Conservation (phyloP, 2,888 invertebrate species). For the Drosophila cyrtoloma region DNA sequence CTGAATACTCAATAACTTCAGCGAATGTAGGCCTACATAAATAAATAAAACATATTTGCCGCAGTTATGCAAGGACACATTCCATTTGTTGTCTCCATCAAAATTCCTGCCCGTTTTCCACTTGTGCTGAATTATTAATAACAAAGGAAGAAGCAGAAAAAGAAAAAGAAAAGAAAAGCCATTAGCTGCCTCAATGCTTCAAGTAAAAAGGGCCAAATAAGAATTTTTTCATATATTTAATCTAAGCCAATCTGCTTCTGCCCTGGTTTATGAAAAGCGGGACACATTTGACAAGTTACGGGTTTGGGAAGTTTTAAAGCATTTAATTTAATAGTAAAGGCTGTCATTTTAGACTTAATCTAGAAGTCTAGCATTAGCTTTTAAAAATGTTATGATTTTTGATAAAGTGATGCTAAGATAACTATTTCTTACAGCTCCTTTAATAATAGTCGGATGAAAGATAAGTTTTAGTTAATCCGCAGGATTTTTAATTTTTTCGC, state of each 20-base stretch:
- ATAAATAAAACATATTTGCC: neutral
- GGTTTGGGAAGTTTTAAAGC: neutral
- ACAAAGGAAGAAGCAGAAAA: neutral
- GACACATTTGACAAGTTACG: neutral
- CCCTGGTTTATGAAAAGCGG: neutral
- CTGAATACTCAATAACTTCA: neutral
- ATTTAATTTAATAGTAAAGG: neutral
- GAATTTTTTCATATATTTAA: neutral
- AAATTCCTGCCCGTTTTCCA: slow-evolving; percentile 28
- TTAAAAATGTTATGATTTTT: neutral
- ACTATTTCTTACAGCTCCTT: neutral
- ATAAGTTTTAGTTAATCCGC: neutral
- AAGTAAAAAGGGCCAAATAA: neutral
- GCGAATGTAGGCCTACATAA: neutral
- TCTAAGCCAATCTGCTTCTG: neutral
- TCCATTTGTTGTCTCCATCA: slow-evolving; percentile 11
- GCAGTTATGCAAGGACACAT: neutral
- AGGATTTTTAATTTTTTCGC: neutral
- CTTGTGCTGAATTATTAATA: slow-evolving; percentile 49
- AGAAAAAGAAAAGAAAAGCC: slow-evolving; percentile 21
- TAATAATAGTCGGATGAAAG: neutral
- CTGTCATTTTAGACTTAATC: neutral
- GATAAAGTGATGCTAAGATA: neutral
- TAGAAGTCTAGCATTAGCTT: too few relatives aligned
- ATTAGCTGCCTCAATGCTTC: slow-evolving; percentile 15